These are phyloP conservation scores for Mallotus villosus DNA, from an alignment of 2,797 vertebrate species.

Conservation along the genomic window DNA sequence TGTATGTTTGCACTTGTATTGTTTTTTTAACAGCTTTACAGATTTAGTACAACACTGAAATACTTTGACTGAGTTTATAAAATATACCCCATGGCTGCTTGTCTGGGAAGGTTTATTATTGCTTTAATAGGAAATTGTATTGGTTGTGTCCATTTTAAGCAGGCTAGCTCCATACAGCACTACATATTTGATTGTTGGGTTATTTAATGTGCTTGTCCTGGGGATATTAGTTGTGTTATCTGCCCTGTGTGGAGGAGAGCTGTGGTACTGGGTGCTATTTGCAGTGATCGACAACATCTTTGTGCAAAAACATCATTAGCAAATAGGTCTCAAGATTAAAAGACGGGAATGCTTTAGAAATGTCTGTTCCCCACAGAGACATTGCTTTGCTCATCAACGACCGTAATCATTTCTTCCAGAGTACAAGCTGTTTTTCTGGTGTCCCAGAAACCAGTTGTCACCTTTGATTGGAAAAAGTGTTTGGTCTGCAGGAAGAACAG, in stretches of 20 bases:
- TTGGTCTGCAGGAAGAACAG: background rate
- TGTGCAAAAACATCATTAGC: too few species aligned
- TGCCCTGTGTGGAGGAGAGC: background rate
- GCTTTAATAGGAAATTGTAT: background rate
- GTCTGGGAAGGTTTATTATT: background rate
- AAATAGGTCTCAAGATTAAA: too few species aligned
- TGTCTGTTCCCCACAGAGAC: background rate
- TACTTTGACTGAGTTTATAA: background rate
- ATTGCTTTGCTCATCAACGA: background rate
- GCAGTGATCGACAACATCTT: background rate
- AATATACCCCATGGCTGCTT: background rate
- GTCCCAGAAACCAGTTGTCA: slow-evolving; percentile 1
- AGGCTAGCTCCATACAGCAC: background rate
- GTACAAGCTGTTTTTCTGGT: background rate
- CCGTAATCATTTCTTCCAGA: background rate
- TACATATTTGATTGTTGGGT: background rate
- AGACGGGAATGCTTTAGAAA: too few species aligned
- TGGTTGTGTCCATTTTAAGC: background rate
- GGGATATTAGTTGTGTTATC: background rate
- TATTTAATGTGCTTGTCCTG: too few species aligned
- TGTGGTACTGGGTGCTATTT: background rate
- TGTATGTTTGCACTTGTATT: slow-evolving; percentile 24
- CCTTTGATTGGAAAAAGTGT: background rate
- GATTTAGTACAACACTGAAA: background rate
- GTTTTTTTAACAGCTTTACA: slow-evolving; percentile 26